These are phyloP conservation scores for Pasiphila rectangulata DNA, from an alignment of 2,888 invertebrate genomes.

Conservation along the genomic window DNA sequence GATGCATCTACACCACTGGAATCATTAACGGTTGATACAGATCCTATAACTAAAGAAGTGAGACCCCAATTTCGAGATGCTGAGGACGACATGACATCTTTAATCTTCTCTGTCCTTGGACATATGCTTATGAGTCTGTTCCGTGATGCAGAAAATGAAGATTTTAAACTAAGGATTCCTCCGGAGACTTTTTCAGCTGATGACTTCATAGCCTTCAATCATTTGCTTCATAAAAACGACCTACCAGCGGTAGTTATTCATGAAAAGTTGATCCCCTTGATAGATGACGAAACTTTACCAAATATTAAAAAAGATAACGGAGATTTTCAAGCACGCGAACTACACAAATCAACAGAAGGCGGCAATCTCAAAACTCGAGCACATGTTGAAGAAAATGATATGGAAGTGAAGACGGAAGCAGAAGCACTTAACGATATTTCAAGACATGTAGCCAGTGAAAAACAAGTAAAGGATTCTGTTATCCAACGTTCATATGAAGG, in stretches of 20 bases:
- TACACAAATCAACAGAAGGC: neutral
- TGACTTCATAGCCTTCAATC: conserved; percentile 5
- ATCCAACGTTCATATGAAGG: conserved; percentile 11
- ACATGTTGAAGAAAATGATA: neutral
- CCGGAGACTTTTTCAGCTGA: neutral
- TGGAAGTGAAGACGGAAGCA: neutral
- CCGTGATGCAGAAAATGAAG: conserved; percentile 6
- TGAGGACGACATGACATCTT: neutral
- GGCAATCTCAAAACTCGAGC: neutral
- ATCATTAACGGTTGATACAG: neutral
- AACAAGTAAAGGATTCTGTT: neutral
- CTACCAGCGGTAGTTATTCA: neutral
- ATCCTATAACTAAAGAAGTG: neutral
- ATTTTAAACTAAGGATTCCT: neutral
- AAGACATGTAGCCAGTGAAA: neutral
- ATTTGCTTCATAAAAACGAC: conserved; percentile 3
- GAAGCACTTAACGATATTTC: neutral
- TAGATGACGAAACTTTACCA: neutral
- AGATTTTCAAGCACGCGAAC: neutral
- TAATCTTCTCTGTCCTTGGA: neutral
- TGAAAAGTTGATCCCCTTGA: neutral
- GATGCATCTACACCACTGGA: neutral
- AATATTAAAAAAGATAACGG: neutral
- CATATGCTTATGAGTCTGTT: neutral
- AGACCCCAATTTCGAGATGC: neutral